These are phyloP conservation scores for Rhabdornis inornatus DNA, from an alignment of 2,113 vertebrate species.

Conservation along the genomic window DNA sequence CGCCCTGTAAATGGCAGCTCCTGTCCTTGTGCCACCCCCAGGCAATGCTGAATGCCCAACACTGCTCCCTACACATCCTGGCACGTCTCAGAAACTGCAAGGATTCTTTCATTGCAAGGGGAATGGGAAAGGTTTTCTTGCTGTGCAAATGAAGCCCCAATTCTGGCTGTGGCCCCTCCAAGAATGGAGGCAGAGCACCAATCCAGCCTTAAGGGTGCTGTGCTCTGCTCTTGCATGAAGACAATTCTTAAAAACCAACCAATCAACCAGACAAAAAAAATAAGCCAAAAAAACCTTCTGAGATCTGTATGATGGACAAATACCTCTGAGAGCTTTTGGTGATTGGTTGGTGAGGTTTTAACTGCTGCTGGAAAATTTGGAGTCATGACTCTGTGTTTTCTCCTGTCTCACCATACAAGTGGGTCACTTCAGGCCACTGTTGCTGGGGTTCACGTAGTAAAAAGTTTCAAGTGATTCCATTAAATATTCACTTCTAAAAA, in stretches of 20 bases:
- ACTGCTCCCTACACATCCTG: not conserved
- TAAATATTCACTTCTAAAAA: not conserved
- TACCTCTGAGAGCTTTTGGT: not conserved
- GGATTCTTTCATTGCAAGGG: not conserved
- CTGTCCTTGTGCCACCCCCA: not conserved
- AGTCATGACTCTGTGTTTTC: not conserved
- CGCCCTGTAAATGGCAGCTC: fast-evolving
- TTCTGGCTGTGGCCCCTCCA: not conserved
- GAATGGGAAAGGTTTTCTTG: not conserved
- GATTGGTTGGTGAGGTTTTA: not conserved
- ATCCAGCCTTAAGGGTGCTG: not conserved
- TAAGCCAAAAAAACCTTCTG: fast-evolving
- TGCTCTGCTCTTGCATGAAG: not conserved
- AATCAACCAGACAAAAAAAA: not conserved
- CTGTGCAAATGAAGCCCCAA: not conserved
- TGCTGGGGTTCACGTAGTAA: not conserved
- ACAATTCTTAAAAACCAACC: not conserved
- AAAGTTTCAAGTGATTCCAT: not conserved
- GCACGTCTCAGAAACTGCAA: not conserved
- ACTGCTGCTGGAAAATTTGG: not conserved
- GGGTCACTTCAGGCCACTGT: not conserved
- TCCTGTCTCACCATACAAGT: not conserved
- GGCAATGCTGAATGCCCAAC: fast-evolving
- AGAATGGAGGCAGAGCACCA: not conserved
- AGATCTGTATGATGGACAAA: not conserved